A percentile compares a stretch with the other conserved stretches of the same genome.
Conservation (phyloP, 1,140 invertebrate genomes). For the Heliothis subflexa region DNA sequence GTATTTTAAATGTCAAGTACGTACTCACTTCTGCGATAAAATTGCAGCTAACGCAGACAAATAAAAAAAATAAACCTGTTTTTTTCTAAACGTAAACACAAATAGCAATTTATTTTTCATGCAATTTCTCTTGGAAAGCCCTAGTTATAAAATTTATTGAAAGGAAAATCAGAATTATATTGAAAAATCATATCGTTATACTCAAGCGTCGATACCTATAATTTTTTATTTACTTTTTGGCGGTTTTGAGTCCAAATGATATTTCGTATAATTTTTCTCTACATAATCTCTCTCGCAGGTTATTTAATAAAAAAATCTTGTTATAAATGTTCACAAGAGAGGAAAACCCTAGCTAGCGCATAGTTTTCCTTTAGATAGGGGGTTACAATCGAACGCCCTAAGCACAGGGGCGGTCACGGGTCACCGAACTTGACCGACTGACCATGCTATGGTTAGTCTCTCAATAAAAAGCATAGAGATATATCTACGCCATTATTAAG, state of each 20-base stretch:
- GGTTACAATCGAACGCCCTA: constrained; percentile 37
- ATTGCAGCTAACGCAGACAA: not conserved
- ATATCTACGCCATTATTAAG: too few species aligned
- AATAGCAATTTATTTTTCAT: constrained; percentile 21
- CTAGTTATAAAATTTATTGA: constrained; percentile 25
- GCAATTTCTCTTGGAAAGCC: not conserved
- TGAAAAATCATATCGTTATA: constrained; percentile 39
- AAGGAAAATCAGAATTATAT: constrained; percentile 12
- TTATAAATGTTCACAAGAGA: too few species aligned
- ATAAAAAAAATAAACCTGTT: not conserved
- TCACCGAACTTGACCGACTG: too few species aligned
- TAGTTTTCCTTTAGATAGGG: not conserved
- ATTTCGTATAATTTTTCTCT: too few species aligned
- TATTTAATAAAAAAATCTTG: too few species aligned
- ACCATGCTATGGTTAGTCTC: too few species aligned
- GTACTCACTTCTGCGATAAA: not conserved
- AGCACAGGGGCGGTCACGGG: too few species aligned
- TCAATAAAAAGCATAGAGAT: too few species aligned
- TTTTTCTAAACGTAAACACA: constrained; percentile 4
- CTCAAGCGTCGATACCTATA: constrained; percentile 44
- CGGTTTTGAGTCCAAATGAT: constrained; percentile 34
- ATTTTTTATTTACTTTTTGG: constrained; percentile 40
- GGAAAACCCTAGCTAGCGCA: too few species aligned
- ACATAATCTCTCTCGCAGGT: too few species aligned
- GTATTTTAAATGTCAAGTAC: constrained; percentile 25